These are phyloP conservation scores for Knipowitschia caucasica DNA, from an alignment of 2,797 vertebrate species.

Conservation along the genomic window DNA sequence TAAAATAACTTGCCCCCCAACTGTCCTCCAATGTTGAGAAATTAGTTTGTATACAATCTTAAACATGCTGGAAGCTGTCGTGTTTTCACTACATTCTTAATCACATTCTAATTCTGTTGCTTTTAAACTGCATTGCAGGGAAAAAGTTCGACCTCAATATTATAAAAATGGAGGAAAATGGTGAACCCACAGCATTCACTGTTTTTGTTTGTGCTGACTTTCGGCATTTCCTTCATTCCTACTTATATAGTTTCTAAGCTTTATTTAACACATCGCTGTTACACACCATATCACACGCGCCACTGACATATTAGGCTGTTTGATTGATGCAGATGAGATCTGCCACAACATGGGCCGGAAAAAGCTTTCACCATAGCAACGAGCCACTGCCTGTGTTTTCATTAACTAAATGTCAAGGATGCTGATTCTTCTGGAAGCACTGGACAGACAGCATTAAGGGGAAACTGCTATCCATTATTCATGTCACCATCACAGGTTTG, in stretches of 20 bases:
- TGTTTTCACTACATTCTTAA: slow-evolving; percentile 24
- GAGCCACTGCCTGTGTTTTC: slow-evolving; percentile 40
- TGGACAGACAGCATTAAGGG: slow-evolving; percentile 21
- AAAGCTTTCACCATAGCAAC: slow-evolving; percentile 65
- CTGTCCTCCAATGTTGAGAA: slow-evolving; percentile 6
- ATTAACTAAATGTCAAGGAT: slow-evolving; percentile 64
- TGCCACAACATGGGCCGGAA: slow-evolving; percentile 31
- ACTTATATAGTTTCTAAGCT: neutral
- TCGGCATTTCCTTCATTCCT: too few relatives aligned
- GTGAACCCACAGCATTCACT: slow-evolving; percentile 18
- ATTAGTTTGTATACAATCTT: slow-evolving; percentile 16
- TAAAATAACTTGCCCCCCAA: slow-evolving; percentile 16
- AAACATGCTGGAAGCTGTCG: slow-evolving; percentile 24
- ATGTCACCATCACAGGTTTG: slow-evolving; percentile 42
- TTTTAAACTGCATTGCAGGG: slow-evolving; percentile 26
- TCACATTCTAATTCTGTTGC: slow-evolving; percentile 28
- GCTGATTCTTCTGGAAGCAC: slow-evolving; percentile 27
- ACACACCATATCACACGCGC: slow-evolving; percentile 15
- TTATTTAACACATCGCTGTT: neutral
- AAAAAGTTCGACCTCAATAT: slow-evolving; percentile 19
- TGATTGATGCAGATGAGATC: slow-evolving; percentile 47
- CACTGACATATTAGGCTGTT: slow-evolving; percentile 32
- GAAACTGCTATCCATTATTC: slow-evolving; percentile 56
- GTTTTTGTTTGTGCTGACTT: slow-evolving; percentile 26
- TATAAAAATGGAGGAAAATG: slow-evolving; percentile 26